Evolutionary conservation across 2,888 invertebrate species (phyloP).

Genomic region (Crossocerus cetratus): DNA sequence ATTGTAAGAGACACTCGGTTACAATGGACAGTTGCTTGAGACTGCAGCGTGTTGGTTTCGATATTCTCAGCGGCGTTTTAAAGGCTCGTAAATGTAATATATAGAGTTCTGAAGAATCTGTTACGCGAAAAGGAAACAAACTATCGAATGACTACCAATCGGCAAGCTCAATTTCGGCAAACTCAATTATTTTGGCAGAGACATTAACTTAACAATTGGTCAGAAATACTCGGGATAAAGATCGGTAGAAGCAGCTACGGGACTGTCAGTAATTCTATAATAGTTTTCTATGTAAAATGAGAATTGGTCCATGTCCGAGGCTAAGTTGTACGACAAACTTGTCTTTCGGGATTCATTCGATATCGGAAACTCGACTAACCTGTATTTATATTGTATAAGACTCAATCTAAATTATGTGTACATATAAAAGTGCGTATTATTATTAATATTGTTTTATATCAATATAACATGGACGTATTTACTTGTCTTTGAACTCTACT

Average conservation of each 20-base stretch:
- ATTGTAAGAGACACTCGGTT: constrained; percentile 18
- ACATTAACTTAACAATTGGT: no score
- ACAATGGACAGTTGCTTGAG: constrained; percentile 14
- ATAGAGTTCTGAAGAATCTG: constrained; percentile 13
- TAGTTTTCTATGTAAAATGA: background rate
- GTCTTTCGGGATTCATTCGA: constrained; percentile 30
- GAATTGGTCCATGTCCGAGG: constrained; percentile 25
- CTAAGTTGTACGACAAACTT: constrained; percentile 30
- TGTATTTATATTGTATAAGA: constrained; percentile 60
- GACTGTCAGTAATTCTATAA: no score
- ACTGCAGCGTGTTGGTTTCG: constrained; percentile 13
- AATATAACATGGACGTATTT: constrained; percentile 48
- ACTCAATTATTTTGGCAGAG: no score
- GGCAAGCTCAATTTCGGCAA: no score
- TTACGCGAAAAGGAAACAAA: constrained; percentile 5
- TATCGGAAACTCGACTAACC: constrained; percentile 40
- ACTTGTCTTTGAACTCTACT: constrained; percentile 46
- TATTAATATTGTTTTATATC: constrained; percentile 55
- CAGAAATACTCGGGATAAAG: no score
- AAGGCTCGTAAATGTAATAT: constrained; percentile 12
- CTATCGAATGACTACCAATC: background rate
- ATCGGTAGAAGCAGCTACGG: no score
- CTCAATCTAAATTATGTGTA: constrained; percentile 63
- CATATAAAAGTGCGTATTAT: constrained; percentile 57
- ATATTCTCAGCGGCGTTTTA: constrained; percentile 5